Conservation (phyloP, 2,797 vertebrate species). For the Acomys russatus region DNA sequence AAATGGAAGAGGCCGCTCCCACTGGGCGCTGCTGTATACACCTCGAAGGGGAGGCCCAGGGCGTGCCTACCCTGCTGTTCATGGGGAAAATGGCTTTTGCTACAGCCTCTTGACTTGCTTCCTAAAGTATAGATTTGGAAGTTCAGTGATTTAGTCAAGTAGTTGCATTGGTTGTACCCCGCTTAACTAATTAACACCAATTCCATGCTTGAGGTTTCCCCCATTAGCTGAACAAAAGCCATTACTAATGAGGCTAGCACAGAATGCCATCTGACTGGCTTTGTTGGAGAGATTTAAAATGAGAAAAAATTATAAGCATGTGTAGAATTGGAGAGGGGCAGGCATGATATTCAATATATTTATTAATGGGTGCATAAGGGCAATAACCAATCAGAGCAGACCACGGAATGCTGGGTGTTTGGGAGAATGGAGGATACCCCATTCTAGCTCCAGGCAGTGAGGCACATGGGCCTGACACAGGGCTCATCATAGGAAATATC, state of each 20-base stretch:
- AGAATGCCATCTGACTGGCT: slow-evolving; percentile 18
- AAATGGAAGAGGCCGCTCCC: neutral
- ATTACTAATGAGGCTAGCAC: slow-evolving; percentile 59
- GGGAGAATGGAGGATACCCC: neutral
- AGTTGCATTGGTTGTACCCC: slow-evolving; percentile 69
- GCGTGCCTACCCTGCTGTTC: neutral
- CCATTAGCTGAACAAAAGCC: slow-evolving; percentile 72
- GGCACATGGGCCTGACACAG: neutral
- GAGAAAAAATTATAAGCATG: neutral
- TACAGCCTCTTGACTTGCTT: slow-evolving; percentile 48
- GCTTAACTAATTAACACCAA: slow-evolving; percentile 78
- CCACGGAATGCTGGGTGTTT: neutral
- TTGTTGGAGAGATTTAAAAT: slow-evolving; percentile 54
- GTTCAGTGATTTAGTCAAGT: slow-evolving; percentile 59
- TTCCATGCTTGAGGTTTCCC: slow-evolving; percentile 68
- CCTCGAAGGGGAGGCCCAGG: neutral
- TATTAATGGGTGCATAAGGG: neutral
- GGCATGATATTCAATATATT: neutral
- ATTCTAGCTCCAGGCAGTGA: neutral
- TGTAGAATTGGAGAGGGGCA: neutral
- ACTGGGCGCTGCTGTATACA: neutral
- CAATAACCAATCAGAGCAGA: neutral
- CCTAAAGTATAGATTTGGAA: slow-evolving; percentile 54
- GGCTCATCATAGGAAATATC: neutral
- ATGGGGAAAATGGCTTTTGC: neutral